Conservation (phyloP, 2,113 vertebrate species). For the Oncorhynchus masou region DNA sequence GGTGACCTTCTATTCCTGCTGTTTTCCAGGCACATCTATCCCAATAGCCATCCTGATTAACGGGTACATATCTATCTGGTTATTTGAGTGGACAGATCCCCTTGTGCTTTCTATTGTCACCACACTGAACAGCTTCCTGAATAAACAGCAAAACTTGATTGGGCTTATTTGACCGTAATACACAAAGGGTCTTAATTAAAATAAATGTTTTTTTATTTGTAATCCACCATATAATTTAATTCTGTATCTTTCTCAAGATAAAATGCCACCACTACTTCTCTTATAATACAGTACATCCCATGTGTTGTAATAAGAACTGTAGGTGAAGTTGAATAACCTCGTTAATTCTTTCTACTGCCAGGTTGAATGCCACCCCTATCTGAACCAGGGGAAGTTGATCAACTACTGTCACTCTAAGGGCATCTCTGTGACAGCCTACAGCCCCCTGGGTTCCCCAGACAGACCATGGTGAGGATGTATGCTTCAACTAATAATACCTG, state of each 20-base stretch:
- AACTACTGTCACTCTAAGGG: slow-evolving; percentile 85
- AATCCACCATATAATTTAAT: no score
- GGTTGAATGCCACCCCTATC: slow-evolving; percentile 92
- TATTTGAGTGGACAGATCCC: no score
- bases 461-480: slow-evolving; percentile 80
- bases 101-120: no score
- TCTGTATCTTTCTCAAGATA: no score
- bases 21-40: background rate
- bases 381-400: slow-evolving; percentile 89
- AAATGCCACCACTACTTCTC: background rate
- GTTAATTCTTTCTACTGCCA: slow-evolving; percentile 42
- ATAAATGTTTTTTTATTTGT: background rate
- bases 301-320: background rate
- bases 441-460: slow-evolving; percentile 91
- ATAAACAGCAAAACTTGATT: no score
- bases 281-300: background rate
- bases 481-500: background rate
- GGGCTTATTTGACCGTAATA: no score
- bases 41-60: background rate
- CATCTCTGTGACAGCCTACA: slow-evolving; percentile 89
- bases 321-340: background rate
- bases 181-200: background rate
- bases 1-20: background rate
- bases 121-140: no score
- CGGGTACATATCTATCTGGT: no score